These are phyloP conservation scores for Mormyrus lacerda DNA, from an alignment of 2,113 vertebrate genomes.

Conservation along the genomic window DNA sequence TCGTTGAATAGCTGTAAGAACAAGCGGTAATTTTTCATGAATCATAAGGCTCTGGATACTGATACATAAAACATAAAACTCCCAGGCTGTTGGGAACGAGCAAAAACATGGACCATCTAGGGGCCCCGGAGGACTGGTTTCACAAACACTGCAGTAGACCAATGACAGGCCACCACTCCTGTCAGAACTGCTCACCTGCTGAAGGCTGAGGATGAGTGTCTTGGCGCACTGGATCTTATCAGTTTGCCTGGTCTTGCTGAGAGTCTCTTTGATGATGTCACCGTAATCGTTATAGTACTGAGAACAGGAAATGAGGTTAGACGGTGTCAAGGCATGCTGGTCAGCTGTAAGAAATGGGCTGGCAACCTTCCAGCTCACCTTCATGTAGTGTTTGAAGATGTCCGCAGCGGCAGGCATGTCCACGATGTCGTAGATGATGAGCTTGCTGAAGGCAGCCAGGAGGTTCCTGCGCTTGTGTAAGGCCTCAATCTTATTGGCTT, in stretches of 20 bases:
- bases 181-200: constrained; percentile 72
- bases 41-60: not conserved
- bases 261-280: constrained; percentile 98
- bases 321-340: not conserved
- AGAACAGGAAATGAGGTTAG: constrained; percentile 4
- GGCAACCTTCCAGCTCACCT: constrained; percentile 60
- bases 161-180: not conserved
- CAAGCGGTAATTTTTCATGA: constrained; percentile 24
- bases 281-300: constrained; percentile 98
- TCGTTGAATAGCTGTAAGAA: constrained; percentile 85
- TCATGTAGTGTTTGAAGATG: constrained; percentile 99
- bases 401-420: constrained; percentile 98
- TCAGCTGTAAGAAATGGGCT: not conserved
- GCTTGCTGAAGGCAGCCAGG: constrained; percentile 93
- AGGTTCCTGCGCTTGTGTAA: constrained; percentile 98
- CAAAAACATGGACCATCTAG: no score
- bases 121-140: no score
- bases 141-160: not conserved
- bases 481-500: constrained; percentile 99
- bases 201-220: constrained; percentile 97
- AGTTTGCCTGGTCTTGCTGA: constrained; percentile 96
- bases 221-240: constrained; percentile 99
- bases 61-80: not conserved
- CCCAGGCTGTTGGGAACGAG: no score
- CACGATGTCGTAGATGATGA: constrained; percentile 97